These are phyloP conservation scores for Proterorhinus semilunaris DNA, from an alignment of 2,113 vertebrate species.

Conservation along the genomic window DNA sequence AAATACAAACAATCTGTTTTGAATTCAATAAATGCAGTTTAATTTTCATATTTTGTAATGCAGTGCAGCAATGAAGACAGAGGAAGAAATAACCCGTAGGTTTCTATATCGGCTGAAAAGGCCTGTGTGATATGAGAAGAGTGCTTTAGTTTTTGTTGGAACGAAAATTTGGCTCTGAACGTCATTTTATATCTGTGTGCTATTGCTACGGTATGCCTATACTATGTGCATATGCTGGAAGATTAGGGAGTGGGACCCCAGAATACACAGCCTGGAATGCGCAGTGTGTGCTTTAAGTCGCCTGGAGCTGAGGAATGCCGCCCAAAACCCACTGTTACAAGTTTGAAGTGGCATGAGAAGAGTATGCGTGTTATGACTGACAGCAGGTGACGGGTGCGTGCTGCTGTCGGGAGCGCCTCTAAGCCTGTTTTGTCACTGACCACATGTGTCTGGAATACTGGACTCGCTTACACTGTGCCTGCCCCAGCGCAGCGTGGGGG, in stretches of 20 bases:
- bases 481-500: constrained; percentile 16
- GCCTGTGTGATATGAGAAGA: constrained; percentile 21
- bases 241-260: constrained; percentile 67
- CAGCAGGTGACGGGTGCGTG: constrained; percentile 62
- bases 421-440: constrained; percentile 28
- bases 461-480: not conserved
- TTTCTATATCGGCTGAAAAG: not conserved
- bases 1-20: not conserved
- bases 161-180: not conserved
- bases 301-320: constrained; percentile 53
- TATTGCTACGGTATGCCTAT: constrained; percentile 51
- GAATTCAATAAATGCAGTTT: not conserved
- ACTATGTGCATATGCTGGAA: constrained; percentile 56
- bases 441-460: constrained; percentile 7
- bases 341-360: constrained; percentile 48
- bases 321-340: constrained; percentile 50
- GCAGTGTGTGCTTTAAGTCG: constrained; percentile 62
- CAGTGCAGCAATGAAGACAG: not conserved
- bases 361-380: constrained; percentile 45
- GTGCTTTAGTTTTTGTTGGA: constrained; percentile 31
- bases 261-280: constrained; percentile 69
- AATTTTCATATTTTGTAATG: not conserved
- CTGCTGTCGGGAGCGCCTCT: constrained; percentile 32
- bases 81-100: not conserved
- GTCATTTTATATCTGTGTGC: constrained; percentile 27